These are phyloP conservation scores for Myotis findleyi DNA, from an alignment of 2,797 vertebrate genomes.

Conservation along the genomic window DNA sequence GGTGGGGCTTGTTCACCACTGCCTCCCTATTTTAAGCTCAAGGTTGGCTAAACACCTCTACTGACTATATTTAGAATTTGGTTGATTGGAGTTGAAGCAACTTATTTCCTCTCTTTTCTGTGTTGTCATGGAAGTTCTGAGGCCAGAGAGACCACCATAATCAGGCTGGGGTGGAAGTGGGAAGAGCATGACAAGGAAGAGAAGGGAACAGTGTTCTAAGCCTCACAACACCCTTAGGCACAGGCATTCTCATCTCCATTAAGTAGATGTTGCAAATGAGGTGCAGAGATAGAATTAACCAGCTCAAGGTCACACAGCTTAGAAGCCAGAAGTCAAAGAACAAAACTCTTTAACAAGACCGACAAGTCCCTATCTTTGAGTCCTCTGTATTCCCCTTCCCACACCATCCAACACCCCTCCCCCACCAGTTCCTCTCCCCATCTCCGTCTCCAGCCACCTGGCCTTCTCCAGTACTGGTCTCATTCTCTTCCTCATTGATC, in stretches of 20 bases:
- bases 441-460: not conserved
- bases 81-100: not conserved
- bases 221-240: not conserved
- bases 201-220: accelerated
- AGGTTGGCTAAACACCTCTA: not conserved
- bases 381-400: accelerated
- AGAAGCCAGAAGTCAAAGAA: not conserved
- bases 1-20: not conserved
- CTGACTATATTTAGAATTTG: not conserved
- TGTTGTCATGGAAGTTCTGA: not conserved
- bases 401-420: accelerated
- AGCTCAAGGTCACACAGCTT: slow-evolving; percentile 18
- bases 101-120: not conserved
- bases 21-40: not conserved
- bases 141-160: not conserved
- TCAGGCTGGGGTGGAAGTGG: accelerated
- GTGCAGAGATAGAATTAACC: not conserved
- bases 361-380: not conserved
- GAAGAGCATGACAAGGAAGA: accelerated
- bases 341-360: not conserved
- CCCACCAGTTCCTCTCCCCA: accelerated
- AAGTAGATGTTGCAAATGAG: not conserved
- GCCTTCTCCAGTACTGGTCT: not conserved
- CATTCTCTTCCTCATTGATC: not conserved
- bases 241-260: not conserved